Conservation (phyloP, 1,140 invertebrate genomes). For the honey bee (Apis mellifera) region Amel_HAv3.1 CM009931.2:605001-605500, state of each 20-base stretch:
- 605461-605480: slow-evolving; percentile 25
- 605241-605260: slow-evolving; percentile 36
- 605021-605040: no score
- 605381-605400: slow-evolving; percentile 53
- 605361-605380: slow-evolving; percentile 59
- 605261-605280: slow-evolving; percentile 66
- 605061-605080: no score
- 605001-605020: no score
- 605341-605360: slow-evolving; percentile 76
- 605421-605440: slow-evolving; percentile 52
- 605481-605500: background rate
- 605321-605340: slow-evolving; percentile 78
- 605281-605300: slow-evolving; percentile 69
- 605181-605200: background rate
- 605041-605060: no score
- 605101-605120: no score
- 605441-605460: background rate
- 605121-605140: background rate
- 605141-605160: background rate
- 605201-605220: slow-evolving; percentile 40
- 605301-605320: slow-evolving; percentile 77
- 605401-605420: slow-evolving; percentile 47
- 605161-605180: background rate
- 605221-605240: slow-evolving; percentile 52
- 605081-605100: no score